Percentiles rank a stretch among this genome's conserved stretches.
Conservation (phyloP, 1,140 invertebrate genomes). For the Phenacoccus solenopsis region DNA sequence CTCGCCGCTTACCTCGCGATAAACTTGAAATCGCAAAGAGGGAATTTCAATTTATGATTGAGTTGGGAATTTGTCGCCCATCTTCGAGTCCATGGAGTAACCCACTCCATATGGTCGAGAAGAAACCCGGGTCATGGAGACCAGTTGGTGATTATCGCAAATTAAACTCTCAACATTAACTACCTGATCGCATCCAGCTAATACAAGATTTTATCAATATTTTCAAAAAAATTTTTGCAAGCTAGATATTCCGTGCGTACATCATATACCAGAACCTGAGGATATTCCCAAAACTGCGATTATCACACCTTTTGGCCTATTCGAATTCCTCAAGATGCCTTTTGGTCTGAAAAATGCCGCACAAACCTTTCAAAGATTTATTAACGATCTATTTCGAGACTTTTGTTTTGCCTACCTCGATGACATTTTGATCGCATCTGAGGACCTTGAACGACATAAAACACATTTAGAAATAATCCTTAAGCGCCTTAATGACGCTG, state of each 20-base stretch:
- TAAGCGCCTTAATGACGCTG: constrained; percentile 26
- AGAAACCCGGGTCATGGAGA: constrained; percentile 33
- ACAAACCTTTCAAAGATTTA: too few relatives aligned
- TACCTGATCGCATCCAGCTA: too few relatives aligned
- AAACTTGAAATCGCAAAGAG: constrained; percentile 26
- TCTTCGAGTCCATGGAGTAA: constrained; percentile 34
- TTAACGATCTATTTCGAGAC: background rate
- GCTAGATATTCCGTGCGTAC: constrained; percentile 32
- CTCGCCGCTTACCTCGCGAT: constrained; percentile 31
- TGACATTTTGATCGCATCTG: constrained; percentile 27
- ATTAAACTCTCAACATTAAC: constrained; percentile 32
- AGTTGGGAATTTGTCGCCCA: constrained; percentile 25
- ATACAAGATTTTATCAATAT: too few relatives aligned
- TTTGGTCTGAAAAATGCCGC: constrained; percentile 1
- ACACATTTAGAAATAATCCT: constrained; percentile 20
- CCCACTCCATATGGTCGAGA: constrained; percentile 35
- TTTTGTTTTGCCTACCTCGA: constrained; percentile 27
- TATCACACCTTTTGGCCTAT: too few relatives aligned
- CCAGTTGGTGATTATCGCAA: constrained; percentile 38
- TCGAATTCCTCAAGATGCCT: background rate
- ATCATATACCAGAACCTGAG: constrained; percentile 31
- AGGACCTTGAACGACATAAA: constrained; percentile 19
- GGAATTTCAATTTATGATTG: constrained; percentile 30
- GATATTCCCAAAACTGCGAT: constrained; percentile 26
- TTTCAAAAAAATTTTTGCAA: background rate